These are phyloP conservation scores for Gnathonemus echidnorhynchus DNA, from an alignment of 2,113 vertebrate species.

Conservation along the genomic window DNA sequence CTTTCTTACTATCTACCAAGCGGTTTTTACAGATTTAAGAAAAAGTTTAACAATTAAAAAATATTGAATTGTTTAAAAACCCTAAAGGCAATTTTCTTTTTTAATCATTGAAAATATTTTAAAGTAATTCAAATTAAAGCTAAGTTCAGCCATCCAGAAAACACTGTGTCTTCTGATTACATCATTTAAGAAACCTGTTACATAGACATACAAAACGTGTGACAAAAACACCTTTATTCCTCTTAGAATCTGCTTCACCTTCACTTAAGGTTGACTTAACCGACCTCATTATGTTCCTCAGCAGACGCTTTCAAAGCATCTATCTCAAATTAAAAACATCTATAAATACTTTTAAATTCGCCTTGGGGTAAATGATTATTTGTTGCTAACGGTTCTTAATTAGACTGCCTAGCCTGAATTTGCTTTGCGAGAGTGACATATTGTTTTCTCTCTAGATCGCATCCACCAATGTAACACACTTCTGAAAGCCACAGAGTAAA, in stretches of 20 bases:
- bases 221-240: neutral
- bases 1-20: neutral
- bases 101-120: neutral
- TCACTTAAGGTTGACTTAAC: neutral
- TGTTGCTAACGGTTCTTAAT: neutral
- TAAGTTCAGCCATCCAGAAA: neutral
- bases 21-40: neutral
- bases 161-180: slow-evolving; percentile 1
- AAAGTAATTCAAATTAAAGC: neutral
- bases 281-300: slow-evolving; percentile 6
- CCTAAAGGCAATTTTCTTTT: neutral
- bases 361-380: slow-evolving; percentile 1
- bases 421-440: neutral
- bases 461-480: neutral
- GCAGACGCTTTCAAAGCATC: neutral
- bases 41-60: neutral
- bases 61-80: neutral
- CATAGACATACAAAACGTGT: neutral
- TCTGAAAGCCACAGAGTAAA: neutral
- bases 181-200: slow-evolving; percentile 9
- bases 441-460: neutral
- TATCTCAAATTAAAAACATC: neutral
- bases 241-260: neutral
- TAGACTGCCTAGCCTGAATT: neutral
- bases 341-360: neutral